Percentiles rank a stretch among this genome's conserved stretches.
Conservation (phyloP, 2,888 invertebrate species). For the Sarcophaga variegata region DNA sequence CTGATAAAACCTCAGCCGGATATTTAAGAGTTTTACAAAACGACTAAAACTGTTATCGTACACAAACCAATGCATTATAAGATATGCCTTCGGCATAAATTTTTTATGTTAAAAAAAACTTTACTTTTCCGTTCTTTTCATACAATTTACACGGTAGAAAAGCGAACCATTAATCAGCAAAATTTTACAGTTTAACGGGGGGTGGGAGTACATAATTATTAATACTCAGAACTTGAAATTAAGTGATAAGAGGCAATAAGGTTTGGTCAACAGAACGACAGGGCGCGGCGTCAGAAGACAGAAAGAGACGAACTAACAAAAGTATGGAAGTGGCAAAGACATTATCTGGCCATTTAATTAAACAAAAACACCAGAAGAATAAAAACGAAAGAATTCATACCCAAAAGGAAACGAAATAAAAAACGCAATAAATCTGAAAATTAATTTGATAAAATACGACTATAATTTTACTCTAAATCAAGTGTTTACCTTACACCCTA, state of each 20-base stretch:
- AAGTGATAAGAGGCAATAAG: constrained; percentile 18
- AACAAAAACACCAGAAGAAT: constrained; percentile 20
- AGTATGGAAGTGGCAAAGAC: constrained; percentile 26
- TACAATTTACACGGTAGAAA: constrained; percentile 16
- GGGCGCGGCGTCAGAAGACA: background rate
- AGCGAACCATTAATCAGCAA: constrained; percentile 29
- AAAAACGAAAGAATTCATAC: background rate
- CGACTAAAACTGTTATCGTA: too few species aligned
- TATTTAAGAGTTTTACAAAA: too few species aligned
- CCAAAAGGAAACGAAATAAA: too few species aligned
- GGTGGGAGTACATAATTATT: constrained; percentile 43
- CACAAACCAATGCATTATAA: too few species aligned
- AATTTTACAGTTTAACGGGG: background rate
- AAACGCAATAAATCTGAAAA: too few species aligned
- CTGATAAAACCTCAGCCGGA: too few species aligned
- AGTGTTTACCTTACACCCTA: too few species aligned
- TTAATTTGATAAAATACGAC: too few species aligned
- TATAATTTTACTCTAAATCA: too few species aligned
- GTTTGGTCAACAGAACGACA: background rate
- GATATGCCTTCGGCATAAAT: background rate
- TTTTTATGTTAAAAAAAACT: background rate
- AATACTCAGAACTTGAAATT: constrained; percentile 18
- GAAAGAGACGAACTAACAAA: background rate
- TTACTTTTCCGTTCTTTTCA: background rate
- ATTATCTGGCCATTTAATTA: constrained; percentile 52